Percentiles rank a stretch among this genome's conserved stretches.
phyloP scores from a whole-genome alignment of 2,113 vertebrate genomes.

The Halcyon malimbica region DNA sequence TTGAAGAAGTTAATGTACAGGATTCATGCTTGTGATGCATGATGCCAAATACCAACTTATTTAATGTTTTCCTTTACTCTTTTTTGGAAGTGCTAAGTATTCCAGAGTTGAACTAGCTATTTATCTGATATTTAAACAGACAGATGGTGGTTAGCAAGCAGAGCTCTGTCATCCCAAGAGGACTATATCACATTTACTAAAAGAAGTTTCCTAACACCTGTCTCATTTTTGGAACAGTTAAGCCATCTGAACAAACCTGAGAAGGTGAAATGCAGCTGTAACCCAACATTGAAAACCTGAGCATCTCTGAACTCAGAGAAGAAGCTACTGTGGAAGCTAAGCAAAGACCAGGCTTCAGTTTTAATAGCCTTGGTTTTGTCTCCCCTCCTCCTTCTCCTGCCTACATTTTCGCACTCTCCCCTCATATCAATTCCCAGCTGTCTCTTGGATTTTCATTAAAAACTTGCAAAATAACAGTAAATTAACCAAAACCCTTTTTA shows the following conservation, averaged over 20 bases:
- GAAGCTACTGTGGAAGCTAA: not conserved
- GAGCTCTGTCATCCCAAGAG: not conserved
- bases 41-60: not conserved
- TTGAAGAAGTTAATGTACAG: not conserved
- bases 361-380: not conserved
- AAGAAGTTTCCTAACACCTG: conserved; percentile 1
- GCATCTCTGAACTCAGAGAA: not conserved
- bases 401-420: not conserved
- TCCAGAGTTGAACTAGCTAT: not conserved
- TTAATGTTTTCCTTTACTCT: not conserved
- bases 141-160: not conserved
- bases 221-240: not conserved
- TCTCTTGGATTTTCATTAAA: not conserved
- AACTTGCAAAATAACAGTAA: not conserved
- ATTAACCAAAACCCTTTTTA: not conserved
- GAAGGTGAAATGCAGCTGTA: not conserved
- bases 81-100: not conserved
- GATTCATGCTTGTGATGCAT: not conserved
- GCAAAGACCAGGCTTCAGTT: not conserved
- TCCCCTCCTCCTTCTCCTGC: not conserved
- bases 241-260: not conserved
- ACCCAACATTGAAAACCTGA: not conserved
- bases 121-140: not conserved
- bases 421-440: not conserved
- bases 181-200: conserved; percentile 6